A percentile compares a stretch with the other conserved stretches of the same genome.
phyloP scores from a whole-genome alignment of 2,113 vertebrate species.

The Fregata magnificens region DNA sequence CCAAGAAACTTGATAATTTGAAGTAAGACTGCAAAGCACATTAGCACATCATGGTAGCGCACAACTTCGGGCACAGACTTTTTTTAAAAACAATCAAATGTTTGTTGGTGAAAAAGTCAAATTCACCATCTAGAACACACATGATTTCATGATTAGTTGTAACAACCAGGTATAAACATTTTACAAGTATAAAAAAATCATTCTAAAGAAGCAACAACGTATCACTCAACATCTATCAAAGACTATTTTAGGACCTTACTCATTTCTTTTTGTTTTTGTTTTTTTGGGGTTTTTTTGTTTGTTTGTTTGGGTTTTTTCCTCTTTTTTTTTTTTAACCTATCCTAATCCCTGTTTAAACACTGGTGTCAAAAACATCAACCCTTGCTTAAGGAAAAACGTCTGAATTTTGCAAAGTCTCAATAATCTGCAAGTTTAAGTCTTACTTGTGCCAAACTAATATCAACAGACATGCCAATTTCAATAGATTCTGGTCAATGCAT shows the following conservation, averaged over 20 bases:
- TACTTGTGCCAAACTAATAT: not conserved
- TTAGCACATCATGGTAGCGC: rapidly evolving
- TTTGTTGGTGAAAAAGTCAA: not conserved
- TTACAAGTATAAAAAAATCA: not conserved
- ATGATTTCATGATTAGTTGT: not conserved
- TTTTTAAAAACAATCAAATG: not conserved
- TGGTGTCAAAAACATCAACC: not conserved
- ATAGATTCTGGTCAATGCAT: not conserved
- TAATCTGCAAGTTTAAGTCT: not conserved
- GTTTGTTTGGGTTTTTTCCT: no score
- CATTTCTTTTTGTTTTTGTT: no score
- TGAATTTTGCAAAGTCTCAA: not conserved
- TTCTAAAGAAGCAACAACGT: not conserved
- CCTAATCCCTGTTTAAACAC: not conserved
- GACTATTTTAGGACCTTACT: not conserved
- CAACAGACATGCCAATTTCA: not conserved
- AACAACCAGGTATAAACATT: not conserved
- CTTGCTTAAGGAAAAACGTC: not conserved
- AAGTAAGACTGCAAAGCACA: not conserved
- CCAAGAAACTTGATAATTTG: not conserved
- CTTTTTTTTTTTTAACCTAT: not conserved
- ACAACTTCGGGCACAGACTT: not conserved
- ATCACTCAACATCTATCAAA: not conserved
- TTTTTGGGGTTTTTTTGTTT: no score
- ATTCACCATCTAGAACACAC: not conserved